Percentiles rank a stretch among this genome's conserved stretches.
These are phyloP conservation scores for Acromyrmex heyeri DNA, from an alignment of 1,140 invertebrate species.

Conservation along the genomic window DNA sequence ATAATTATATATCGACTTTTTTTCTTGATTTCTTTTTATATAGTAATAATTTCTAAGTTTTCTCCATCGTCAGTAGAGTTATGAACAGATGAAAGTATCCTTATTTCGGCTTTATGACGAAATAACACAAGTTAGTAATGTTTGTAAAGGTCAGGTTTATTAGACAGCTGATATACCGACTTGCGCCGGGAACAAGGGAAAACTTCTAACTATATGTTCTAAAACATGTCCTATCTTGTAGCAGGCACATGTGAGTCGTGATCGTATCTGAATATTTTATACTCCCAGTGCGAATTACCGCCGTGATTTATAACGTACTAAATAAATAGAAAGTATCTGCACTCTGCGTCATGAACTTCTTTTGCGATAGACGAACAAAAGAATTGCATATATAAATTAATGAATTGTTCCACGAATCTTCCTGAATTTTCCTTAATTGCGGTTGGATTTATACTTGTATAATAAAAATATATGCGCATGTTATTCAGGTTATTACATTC, in stretches of 20 bases:
- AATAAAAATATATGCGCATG: not conserved
- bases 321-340: slow-evolving; percentile 39
- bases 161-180: slow-evolving; percentile 41
- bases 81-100: not conserved
- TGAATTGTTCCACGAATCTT: not conserved
- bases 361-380: not conserved
- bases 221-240: slow-evolving; percentile 32
- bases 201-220: slow-evolving; percentile 38
- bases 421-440: not conserved
- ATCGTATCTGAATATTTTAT: slow-evolving; percentile 63
- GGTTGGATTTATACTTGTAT: not conserved
- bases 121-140: slow-evolving; percentile 14
- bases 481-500: not conserved
- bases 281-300: slow-evolving; percentile 42
- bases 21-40: not conserved
- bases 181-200: not conserved
- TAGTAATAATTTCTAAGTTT: not conserved
- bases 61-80: not conserved
- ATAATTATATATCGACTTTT: not conserved
- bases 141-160: slow-evolving; percentile 38
- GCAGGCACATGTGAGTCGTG: slow-evolving; percentile 10
- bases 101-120: not conserved
- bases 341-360: not conserved
- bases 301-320: slow-evolving; percentile 40
- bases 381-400: slow-evolving; percentile 8